A percentile compares a stretch with the other conserved stretches of the same genome.
Evolutionary conservation across 37 sponge, comb jelly and placozoan genomes (phyloP).

Genomic region (Oopsacas minuta): DNA sequence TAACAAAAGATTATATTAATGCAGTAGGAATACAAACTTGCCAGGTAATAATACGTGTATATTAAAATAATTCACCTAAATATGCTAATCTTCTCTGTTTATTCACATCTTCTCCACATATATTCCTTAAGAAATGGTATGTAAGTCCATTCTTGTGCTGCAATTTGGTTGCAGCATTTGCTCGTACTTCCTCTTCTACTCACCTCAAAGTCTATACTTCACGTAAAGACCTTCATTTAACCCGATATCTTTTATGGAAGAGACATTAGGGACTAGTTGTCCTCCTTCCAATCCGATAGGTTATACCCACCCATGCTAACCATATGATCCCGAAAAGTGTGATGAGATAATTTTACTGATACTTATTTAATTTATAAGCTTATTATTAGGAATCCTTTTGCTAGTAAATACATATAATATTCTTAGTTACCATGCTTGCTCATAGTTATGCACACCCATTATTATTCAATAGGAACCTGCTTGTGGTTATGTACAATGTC

Average conservation of each 20-base stretch:
- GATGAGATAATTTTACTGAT: too few relatives aligned
- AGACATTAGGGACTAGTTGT: not conserved
- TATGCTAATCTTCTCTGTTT: not conserved
- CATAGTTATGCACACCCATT: too few relatives aligned
- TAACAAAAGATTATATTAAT: not conserved
- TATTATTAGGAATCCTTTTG: too few relatives aligned
- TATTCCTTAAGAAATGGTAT: not conserved
- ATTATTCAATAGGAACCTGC: slow-evolving; percentile 13
- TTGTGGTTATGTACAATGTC: slow-evolving; percentile 36
- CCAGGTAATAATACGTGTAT: not conserved
- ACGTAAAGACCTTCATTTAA: not conserved
- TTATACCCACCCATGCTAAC: not conserved
- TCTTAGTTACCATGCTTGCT: too few relatives aligned
- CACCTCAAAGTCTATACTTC: not conserved
- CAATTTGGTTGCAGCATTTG: not conserved
- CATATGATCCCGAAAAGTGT: not conserved
- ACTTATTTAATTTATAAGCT: too few relatives aligned
- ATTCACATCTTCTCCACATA: not conserved
- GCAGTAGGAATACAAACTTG: not conserved
- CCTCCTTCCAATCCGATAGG: not conserved
- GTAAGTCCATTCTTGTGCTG: not conserved
- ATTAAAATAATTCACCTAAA: not conserved
- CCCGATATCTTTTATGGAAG: not conserved
- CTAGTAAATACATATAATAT: too few relatives aligned
- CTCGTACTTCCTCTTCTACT: not conserved